A percentile compares a stretch with the other conserved stretches of the same genome.
These are phyloP conservation scores for Muntiacus muntjak DNA, from an alignment of 2,113 vertebrate species.

Conservation along the genomic window DNA sequence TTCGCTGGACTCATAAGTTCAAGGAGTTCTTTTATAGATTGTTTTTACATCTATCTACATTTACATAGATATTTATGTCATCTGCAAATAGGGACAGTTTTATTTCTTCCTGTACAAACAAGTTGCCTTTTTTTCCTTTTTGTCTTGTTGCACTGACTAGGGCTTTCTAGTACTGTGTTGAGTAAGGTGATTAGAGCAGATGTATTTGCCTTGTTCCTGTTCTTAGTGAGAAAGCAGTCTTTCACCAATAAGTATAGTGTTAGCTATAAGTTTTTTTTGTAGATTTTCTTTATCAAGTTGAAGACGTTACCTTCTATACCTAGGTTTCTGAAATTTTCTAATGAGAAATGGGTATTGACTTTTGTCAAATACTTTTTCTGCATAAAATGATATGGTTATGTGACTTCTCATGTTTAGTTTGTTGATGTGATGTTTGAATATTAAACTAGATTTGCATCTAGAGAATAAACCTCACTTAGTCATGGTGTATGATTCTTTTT, in stretches of 20 bases:
- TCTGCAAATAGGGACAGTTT: background rate
- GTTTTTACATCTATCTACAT: background rate
- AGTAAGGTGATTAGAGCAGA: background rate
- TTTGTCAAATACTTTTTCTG: background rate
- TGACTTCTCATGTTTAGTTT: conserved; percentile 15
- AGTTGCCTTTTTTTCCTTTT: background rate
- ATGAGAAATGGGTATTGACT: background rate
- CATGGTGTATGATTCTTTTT: background rate
- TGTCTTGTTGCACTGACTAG: background rate
- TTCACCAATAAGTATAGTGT: background rate
- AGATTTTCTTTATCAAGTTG: conserved; percentile 25
- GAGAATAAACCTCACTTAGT: conserved; percentile 20
- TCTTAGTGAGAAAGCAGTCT: background rate
- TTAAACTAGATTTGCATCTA: conserved; percentile 8
- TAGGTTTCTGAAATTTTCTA: conserved; percentile 5
- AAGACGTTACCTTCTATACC: background rate
- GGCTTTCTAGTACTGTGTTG: background rate
- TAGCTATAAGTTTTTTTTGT: background rate
- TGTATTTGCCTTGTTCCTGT: background rate
- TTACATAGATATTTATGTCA: background rate
- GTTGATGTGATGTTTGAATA: background rate
- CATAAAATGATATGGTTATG: background rate
- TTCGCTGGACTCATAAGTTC: background rate
- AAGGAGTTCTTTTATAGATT: background rate
- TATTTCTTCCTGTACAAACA: background rate